Evolutionary conservation across 2,113 vertebrate genomes (phyloP).

Genomic region (Tragulus kanchil): DNA sequence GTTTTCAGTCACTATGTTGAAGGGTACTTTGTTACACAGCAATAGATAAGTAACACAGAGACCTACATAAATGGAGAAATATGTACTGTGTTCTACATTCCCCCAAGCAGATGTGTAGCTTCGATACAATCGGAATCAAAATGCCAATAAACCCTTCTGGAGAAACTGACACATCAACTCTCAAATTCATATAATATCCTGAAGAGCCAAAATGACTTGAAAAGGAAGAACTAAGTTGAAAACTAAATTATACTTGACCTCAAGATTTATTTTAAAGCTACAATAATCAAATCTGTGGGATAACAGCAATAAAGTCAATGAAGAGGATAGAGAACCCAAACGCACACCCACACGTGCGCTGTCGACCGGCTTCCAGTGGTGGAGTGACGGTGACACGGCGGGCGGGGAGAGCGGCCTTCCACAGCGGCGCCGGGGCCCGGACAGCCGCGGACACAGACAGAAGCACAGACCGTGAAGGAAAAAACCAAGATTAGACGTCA

Average conservation of each 20-base stretch:
- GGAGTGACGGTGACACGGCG: neutral
- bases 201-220: neutral
- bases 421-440: neutral
- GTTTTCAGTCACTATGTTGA: neutral
- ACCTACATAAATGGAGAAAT: neutral
- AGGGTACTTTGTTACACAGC: neutral
- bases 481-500: neutral
- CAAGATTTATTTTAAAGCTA: neutral
- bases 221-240: neutral
- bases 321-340: neutral
- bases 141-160: neutral
- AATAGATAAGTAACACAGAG: neutral
- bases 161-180: neutral
- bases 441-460: neutral
- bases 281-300: neutral
- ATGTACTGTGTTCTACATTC: neutral
- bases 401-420: neutral
- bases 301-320: neutral
- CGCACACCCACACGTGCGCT: neutral
- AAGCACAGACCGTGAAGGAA: neutral
- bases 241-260: neutral
- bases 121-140: neutral
- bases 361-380: neutral
- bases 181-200: neutral
- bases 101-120: neutral